Evolutionary conservation across 1,140 invertebrate genomes (phyloP).

Genomic region (Ctenoplectra terminalis): DNA sequence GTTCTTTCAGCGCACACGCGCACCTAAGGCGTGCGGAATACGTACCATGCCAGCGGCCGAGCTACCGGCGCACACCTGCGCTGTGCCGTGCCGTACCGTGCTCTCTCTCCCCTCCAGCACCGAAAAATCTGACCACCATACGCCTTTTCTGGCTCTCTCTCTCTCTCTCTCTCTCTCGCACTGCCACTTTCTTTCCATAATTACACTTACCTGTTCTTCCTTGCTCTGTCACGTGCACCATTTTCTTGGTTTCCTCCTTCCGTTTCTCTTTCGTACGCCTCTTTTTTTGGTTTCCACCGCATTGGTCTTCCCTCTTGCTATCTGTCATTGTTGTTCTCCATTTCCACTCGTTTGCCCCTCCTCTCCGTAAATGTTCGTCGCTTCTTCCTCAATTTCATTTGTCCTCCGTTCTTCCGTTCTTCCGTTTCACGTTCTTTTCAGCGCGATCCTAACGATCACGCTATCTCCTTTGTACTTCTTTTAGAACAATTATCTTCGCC

Average conservation of each 20-base stretch:
- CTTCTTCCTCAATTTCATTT: neutral
- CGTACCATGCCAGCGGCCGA: slow-evolving; percentile 52
- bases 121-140: slow-evolving; percentile 30
- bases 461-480: neutral
- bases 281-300: too few relatives aligned
- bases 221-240: neutral
- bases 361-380: neutral
- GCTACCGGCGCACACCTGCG: slow-evolving; percentile 50
- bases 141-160: neutral
- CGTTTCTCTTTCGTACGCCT: neutral
- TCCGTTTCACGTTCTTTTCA: neutral
- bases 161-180: neutral
- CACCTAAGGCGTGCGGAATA: slow-evolving; percentile 39
- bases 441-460: neutral
- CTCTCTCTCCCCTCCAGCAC: slow-evolving; percentile 5
- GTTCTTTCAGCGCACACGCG: slow-evolving; percentile 42
- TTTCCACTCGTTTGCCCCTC: neutral
- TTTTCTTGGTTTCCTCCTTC: neutral
- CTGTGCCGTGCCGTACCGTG: neutral
- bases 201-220: neutral
- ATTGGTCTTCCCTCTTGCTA: neutral
- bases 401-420: neutral
- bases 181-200: neutral
- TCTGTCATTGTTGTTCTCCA: neutral
- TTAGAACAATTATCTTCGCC: neutral